phyloP scores from a whole-genome alignment of 2,113 vertebrate genomes.

The Brachypteracias leptosomus region DNA sequence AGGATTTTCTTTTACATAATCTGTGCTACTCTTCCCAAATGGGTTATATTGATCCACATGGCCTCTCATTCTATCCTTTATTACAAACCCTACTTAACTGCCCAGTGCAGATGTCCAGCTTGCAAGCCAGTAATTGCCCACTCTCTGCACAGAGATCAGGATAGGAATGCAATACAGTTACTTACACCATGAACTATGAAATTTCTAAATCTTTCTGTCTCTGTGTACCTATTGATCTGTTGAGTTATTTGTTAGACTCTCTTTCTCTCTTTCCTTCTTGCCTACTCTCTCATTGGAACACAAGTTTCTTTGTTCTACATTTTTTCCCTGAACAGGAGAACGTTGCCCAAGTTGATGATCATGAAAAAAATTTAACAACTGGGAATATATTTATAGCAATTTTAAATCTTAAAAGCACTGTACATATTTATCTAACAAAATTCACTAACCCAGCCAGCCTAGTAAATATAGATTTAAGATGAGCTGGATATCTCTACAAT shows the following conservation, averaged over 20 bases:
- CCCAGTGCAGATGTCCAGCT: neutral
- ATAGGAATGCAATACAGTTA: neutral
- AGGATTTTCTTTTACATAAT: constrained; percentile 14
- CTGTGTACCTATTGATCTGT: neutral
- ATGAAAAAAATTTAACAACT: neutral
- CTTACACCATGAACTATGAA: neutral
- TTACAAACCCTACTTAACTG: constrained; percentile 3
- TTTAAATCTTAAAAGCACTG: neutral
- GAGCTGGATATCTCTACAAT: neutral
- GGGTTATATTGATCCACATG: neutral
- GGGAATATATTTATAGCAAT: neutral
- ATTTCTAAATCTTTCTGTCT: neutral
- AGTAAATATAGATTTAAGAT: neutral
- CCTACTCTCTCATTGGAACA: neutral
- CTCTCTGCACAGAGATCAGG: neutral
- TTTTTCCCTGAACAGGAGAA: neutral
- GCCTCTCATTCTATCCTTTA: neutral
- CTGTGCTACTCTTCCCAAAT: neutral
- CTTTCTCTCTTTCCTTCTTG: no score
- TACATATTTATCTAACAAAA: neutral
- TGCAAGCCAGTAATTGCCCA: neutral
- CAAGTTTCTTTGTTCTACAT: neutral
- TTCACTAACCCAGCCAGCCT: neutral
- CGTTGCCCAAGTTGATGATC: neutral
- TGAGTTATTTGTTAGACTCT: neutral